Evolutionary conservation across 2,888 invertebrate species (phyloP).

Genomic region (Heliconius ethilla): DNA sequence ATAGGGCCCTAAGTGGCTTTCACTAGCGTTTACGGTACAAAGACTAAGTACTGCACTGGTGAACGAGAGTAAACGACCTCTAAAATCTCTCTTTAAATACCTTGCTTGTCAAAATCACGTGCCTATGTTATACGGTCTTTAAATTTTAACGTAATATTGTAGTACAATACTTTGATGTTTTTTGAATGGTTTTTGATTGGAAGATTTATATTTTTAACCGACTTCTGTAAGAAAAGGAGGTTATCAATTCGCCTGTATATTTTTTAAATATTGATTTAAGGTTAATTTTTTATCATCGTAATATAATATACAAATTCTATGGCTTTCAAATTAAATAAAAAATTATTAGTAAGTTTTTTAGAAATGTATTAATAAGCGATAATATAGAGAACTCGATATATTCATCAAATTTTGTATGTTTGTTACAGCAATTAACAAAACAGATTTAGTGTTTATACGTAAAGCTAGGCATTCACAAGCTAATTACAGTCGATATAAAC

Average conservation of each 20-base stretch:
- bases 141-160: neutral
- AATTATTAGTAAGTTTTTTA: too few relatives aligned
- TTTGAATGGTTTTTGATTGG: neutral
- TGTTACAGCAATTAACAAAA: neutral
- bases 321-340: too few relatives aligned
- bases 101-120: slow-evolving; percentile 6
- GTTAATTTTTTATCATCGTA: too few relatives aligned
- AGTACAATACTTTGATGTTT: neutral
- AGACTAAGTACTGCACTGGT: slow-evolving; percentile 31
- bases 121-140: neutral
- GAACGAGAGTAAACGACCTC: slow-evolving; percentile 17
- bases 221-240: too few relatives aligned
- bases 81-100: slow-evolving; percentile 18
- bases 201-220: neutral
- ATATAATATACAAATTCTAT: too few relatives aligned
- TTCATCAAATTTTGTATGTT: neutral
- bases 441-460: slow-evolving; percentile 4
- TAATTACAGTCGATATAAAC: slow-evolving; percentile 36
- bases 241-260: too few relatives aligned
- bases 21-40: slow-evolving; percentile 47
- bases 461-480: slow-evolving; percentile 21
- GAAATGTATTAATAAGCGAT: too few relatives aligned
- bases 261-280: too few relatives aligned
- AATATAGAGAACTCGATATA: too few relatives aligned
- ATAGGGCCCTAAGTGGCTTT: slow-evolving; percentile 47